phyloP scores from a whole-genome alignment of 2,888 invertebrate species.

The Emmelina monodactyla region DNA sequence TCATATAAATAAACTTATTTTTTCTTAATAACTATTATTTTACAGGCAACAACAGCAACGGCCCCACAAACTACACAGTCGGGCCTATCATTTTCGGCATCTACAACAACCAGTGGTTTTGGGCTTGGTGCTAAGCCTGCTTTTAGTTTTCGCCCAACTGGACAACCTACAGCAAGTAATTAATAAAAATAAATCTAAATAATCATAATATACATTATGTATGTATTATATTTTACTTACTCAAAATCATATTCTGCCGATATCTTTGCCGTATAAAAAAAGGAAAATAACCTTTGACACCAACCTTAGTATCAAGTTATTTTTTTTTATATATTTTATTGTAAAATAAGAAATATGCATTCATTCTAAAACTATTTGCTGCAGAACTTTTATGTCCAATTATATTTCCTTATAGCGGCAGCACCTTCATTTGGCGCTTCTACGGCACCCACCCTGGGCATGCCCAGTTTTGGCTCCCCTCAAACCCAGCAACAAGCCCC shows the following conservation, averaged over 20 bases:
- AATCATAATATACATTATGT: too few relatives aligned
- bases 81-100: not conserved
- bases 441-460: conserved; percentile 18
- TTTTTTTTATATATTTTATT: not conserved
- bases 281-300: too few relatives aligned
- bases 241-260: too few relatives aligned
- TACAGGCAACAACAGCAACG: conserved; percentile 22
- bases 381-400: conserved; percentile 13
- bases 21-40: not conserved
- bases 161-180: too few relatives aligned
- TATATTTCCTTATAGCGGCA: conserved; percentile 11
- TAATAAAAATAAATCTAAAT: too few relatives aligned
- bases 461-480: conserved; percentile 15
- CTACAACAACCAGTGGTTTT: not conserved
- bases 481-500: too few relatives aligned
- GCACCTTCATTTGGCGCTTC: conserved; percentile 16
- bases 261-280: too few relatives aligned
- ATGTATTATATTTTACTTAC: too few relatives aligned
- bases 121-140: not conserved
- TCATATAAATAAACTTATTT: not conserved
- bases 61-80: conserved; percentile 7
- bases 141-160: not conserved
- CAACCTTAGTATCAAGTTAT: too few relatives aligned
- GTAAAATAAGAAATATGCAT: conserved; percentile 20
- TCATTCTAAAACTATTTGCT: conserved; percentile 18